Evolutionary conservation across 2,888 invertebrate species (phyloP).

Genomic region (Dione vanillae): DNA sequence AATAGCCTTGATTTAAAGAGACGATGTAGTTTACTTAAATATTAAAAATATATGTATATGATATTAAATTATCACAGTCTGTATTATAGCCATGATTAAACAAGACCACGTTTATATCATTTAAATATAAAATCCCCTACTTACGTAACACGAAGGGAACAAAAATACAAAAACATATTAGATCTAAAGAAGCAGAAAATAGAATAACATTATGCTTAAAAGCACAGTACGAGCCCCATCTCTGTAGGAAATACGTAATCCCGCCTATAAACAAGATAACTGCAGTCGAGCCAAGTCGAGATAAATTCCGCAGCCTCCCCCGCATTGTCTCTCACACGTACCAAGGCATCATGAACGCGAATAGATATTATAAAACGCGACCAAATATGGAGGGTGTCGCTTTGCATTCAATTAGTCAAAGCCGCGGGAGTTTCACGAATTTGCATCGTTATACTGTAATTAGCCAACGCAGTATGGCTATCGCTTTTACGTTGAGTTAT

Average conservation of each 20-base stretch:
- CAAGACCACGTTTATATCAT: no score
- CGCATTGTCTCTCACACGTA: slow-evolving; percentile 59
- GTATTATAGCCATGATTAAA: no score
- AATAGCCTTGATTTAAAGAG: background rate
- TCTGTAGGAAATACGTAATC: slow-evolving; percentile 35
- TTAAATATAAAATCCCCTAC: background rate
- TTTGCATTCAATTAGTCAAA: slow-evolving; percentile 65
- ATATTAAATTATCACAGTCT: no score
- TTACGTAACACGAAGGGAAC: background rate
- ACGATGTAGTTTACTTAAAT: no score
- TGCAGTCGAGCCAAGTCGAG: slow-evolving; percentile 42
- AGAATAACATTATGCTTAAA: slow-evolving; percentile 17
- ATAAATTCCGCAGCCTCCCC: slow-evolving; percentile 56
- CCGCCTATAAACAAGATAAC: slow-evolving; percentile 43
- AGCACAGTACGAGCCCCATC: slow-evolving; percentile 13
- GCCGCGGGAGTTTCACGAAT: slow-evolving; percentile 67
- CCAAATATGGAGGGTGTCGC: slow-evolving; percentile 56
- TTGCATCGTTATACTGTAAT: slow-evolving; percentile 62
- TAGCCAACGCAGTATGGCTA: slow-evolving; percentile 61
- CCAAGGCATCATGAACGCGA: slow-evolving; percentile 63
- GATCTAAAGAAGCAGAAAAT: slow-evolving; percentile 16
- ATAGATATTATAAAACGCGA: slow-evolving; percentile 55
- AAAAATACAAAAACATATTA: slow-evolving; percentile 5
- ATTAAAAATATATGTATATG: no score
- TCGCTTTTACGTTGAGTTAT: slow-evolving; percentile 64